These are phyloP conservation scores for Ommatoiulus sabulosus DNA, from an alignment of 2,888 invertebrate species.

Conservation along the genomic window DNA sequence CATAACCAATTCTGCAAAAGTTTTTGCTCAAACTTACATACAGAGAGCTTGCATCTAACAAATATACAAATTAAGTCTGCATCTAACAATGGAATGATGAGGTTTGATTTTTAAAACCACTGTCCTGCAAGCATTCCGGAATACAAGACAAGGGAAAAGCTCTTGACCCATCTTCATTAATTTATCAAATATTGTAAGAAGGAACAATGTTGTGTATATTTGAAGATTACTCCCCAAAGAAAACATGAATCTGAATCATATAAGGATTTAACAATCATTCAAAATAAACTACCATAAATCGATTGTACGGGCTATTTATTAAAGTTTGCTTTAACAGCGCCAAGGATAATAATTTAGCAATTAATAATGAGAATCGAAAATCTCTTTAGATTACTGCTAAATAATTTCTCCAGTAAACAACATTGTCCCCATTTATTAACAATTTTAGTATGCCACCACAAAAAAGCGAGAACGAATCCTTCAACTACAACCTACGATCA, in stretches of 20 bases:
- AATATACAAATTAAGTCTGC: slow-evolving; percentile 4
- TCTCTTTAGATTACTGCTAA: too few species aligned
- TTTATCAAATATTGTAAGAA: not conserved
- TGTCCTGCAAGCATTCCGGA: not conserved
- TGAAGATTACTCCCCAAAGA: too few species aligned
- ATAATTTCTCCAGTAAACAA: not conserved
- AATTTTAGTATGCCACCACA: not conserved
- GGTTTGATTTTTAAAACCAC: not conserved
- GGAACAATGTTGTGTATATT: not conserved
- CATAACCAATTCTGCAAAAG: not conserved
- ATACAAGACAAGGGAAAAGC: not conserved
- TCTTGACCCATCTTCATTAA: not conserved
- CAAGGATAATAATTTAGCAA: too few species aligned
- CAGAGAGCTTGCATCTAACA: not conserved
- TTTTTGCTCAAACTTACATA: not conserved
- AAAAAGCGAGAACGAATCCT: not conserved
- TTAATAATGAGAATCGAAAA: too few species aligned
- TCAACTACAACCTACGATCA: not conserved
- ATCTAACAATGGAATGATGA: not conserved
- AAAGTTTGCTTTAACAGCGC: too few species aligned
- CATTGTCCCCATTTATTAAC: not conserved
- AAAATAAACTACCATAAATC: too few species aligned
- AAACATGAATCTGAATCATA: too few species aligned
- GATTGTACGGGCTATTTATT: too few species aligned
- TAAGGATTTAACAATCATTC: too few species aligned